These are phyloP conservation scores for Todiramphus saurophagus DNA, from an alignment of 2,113 vertebrate genomes.

Conservation along the genomic window DNA sequence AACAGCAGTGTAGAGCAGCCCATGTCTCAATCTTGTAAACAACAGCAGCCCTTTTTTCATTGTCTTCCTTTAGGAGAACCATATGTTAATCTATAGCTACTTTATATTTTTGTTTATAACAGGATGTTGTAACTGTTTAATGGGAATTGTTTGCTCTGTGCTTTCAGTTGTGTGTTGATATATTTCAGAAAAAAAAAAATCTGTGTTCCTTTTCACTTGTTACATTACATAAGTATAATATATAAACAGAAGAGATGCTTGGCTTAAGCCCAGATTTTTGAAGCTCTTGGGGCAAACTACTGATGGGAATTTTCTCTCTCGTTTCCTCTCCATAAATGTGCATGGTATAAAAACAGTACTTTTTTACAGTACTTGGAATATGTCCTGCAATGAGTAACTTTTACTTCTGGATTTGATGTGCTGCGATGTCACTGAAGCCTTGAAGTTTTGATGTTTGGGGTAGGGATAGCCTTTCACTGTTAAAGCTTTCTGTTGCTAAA, in stretches of 20 bases:
- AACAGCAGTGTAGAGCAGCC: not conserved
- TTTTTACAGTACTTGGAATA: not conserved
- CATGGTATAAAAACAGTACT: not conserved
- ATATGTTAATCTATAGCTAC: not conserved
- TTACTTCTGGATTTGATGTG: not conserved
- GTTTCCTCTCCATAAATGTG: conserved; percentile 33
- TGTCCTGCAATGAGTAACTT: not conserved
- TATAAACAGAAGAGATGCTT: conserved; percentile 40
- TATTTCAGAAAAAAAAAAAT: not conserved
- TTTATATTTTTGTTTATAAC: not conserved
- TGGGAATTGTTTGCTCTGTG: conserved; percentile 30
- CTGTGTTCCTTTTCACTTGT: conserved; percentile 15
- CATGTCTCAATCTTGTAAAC: not conserved
- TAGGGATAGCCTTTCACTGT: not conserved
- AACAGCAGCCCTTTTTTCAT: not conserved
- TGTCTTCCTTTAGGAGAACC: not conserved
- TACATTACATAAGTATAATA: conserved; percentile 43
- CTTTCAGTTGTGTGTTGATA: conserved; percentile 53
- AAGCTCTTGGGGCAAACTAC: not conserved
- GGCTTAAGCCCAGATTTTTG: conserved; percentile 9
- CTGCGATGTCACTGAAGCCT: not conserved
- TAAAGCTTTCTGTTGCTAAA: not conserved
- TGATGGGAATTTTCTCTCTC: conserved; percentile 11
- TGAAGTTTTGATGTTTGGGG: not conserved
- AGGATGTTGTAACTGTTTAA: conserved; percentile 42